Conservation (phyloP, 2,888 invertebrate genomes). For the Stenoptilia bipunctidactyla region DNA sequence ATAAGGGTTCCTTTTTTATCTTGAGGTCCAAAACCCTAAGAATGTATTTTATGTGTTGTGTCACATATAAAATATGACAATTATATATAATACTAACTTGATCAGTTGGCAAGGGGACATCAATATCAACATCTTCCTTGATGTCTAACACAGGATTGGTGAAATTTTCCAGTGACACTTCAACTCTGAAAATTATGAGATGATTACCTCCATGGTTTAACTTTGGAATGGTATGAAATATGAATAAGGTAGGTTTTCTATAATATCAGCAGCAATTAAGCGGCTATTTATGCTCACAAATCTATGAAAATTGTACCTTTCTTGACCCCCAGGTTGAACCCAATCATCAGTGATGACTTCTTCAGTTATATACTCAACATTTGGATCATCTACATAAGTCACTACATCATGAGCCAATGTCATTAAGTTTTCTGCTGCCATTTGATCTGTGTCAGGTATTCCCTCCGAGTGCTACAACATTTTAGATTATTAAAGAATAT, state of each 20-base stretch:
- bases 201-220: no score
- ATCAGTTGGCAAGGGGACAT: slow-evolving; percentile 85
- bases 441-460: slow-evolving; percentile 66
- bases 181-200: slow-evolving; percentile 62
- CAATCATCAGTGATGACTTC: slow-evolving; percentile 87
- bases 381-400: slow-evolving; percentile 49
- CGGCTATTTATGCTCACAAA: no score
- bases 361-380: slow-evolving; percentile 77
- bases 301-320: no score
- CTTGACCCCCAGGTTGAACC: slow-evolving; percentile 80
- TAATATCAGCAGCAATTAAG: no score
- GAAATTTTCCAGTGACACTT: slow-evolving; percentile 75
- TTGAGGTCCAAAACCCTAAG: no score
- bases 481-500: no score
- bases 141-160: slow-evolving; percentile 50
- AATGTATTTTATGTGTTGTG: no score
- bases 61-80: no score
- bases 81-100: slow-evolving; percentile 83
- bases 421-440: slow-evolving; percentile 75
- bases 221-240: no score
- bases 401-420: slow-evolving; percentile 72
- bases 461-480: slow-evolving; percentile 14
- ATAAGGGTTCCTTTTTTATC: no score
- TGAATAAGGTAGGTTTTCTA: no score
- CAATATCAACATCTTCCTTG: slow-evolving; percentile 76